Base-by-base conservation (phyloP, 2,888 invertebrate genomes). In the Lepeophtheirus nordmannii region DNA sequence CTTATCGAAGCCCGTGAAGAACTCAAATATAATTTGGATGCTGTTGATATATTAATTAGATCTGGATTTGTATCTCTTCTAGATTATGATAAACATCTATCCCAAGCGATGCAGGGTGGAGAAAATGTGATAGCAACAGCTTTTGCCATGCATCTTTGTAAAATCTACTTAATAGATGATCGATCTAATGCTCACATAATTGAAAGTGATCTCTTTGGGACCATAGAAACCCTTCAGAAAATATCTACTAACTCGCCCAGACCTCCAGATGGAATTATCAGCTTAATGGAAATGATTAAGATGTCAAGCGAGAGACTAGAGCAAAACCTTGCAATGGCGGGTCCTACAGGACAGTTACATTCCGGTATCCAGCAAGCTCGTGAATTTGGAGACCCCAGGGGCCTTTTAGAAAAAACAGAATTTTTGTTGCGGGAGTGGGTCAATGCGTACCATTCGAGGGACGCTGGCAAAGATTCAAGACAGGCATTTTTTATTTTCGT, bases 401-500 rank as follows among this genome's bases (percentile, higher is more conserved):
- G 91, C 23, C 79, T 96, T 58, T 85, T 89, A 72, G 96, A 94
- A 73, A 96, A 94, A 76, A 93, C 94, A 0, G 97, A 98, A 76
- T 88, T 81, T 72, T 79, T 98, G 12, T 80, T 98, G 41, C 39
- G 94, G 23, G 97, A 98, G 73, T 99, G 98, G 98, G 88, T 96
- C 17, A 83, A 82, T 68, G 85, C 94, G 73, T 90, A 89, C 72
- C 86, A 92, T 73, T 84, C 85, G 20, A 85, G 87, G 7, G 70
- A 69, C 17, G 83, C 85, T 2, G 86, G 86, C 63, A 83, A 89
- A 57, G 90, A 90, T 73, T 83, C 89, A 0, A 85, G 85, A 0
- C 93, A 93, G 76, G 89, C 93, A 56, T 94, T 97, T 76, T 85
- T 88, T 69, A 78, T 89, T 70, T 96, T 96, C 76, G 92, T 97